Evolutionary conservation across 2,888 invertebrate genomes (phyloP).

Genomic region (Nomada fucata): DNA sequence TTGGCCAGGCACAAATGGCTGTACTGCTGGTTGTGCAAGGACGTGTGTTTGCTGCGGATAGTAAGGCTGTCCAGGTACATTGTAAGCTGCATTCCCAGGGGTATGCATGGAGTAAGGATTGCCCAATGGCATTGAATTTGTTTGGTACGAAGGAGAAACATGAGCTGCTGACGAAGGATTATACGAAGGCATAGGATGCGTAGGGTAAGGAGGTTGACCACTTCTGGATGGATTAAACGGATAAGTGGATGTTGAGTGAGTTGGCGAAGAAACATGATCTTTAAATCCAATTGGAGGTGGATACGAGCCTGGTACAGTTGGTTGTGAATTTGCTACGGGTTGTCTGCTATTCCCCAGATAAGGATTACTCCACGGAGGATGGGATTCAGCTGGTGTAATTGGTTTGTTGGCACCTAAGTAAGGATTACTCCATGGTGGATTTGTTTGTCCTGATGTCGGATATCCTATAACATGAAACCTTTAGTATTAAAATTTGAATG

Average conservation of each 20-base stretch:
- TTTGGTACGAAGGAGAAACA: constrained; percentile 5
- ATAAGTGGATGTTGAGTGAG: neutral
- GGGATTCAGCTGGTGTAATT: neutral
- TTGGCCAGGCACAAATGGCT: constrained; percentile 74
- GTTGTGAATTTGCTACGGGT: neutral
- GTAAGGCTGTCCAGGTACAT: constrained; percentile 53
- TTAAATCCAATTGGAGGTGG: constrained; percentile 60
- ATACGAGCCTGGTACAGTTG: constrained; percentile 9
- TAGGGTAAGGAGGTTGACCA: constrained; percentile 12
- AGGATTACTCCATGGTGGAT: constrained; percentile 18
- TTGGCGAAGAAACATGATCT: constrained; percentile 42
- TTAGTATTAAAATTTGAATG: neutral
- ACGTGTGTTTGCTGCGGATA: constrained; percentile 69
- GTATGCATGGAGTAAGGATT: constrained; percentile 69
- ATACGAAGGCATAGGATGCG: neutral
- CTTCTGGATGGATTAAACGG: neutral
- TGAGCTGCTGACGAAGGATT: neutral
- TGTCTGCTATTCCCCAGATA: constrained; percentile 1
- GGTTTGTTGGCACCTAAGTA: neutral
- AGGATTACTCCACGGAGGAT: constrained; percentile 53
- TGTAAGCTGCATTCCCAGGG: constrained; percentile 46
- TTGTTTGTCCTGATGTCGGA: neutral
- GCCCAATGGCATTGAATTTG: constrained; percentile 57
- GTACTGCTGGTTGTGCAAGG: constrained; percentile 68
- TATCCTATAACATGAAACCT: neutral